phyloP scores from a whole-genome alignment of 2,888 invertebrate species.

The Amaurobius ferox region DNA sequence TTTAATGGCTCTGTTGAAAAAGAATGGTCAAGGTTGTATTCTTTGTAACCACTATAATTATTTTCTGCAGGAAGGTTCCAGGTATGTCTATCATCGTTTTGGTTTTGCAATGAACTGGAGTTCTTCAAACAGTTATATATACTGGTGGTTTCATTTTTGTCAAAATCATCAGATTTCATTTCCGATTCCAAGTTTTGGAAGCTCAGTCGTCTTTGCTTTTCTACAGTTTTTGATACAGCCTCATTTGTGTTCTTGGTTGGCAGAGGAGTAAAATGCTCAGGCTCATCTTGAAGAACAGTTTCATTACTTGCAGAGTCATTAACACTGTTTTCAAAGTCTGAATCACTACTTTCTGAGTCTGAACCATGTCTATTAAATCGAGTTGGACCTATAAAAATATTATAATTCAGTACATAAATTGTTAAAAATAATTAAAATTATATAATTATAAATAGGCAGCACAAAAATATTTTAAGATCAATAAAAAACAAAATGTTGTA shows the following conservation, averaged over 20 bases:
- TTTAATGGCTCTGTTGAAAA: not conserved
- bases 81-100: not conserved
- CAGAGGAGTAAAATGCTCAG: conserved; percentile 7
- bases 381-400: conserved; percentile 33
- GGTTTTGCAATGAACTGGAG: not conserved
- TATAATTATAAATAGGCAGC: too few species aligned
- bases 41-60: not conserved
- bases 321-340: conserved; percentile 31
- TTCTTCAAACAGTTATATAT: conserved; percentile 17
- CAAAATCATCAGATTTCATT: not conserved
- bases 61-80: not conserved
- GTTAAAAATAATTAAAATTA: too few species aligned
- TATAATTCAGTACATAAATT: too few species aligned
- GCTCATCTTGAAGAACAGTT: conserved; percentile 58
- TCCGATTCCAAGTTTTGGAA: conserved; percentile 31
- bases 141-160: not conserved
- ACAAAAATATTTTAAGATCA: too few species aligned
- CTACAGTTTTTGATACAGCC: not conserved
- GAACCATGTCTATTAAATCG: conserved; percentile 55
- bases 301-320: conserved; percentile 63
- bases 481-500: too few species aligned
- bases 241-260: conserved; percentile 16
- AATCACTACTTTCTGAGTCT: conserved; percentile 32
- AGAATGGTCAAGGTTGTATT: not conserved
- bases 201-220: conserved; percentile 16